Percentiles rank a stretch among this genome's conserved stretches.
Evolutionary conservation across 2,113 vertebrate species (phyloP).

Genomic region (Nycticebus coucang): DNA sequence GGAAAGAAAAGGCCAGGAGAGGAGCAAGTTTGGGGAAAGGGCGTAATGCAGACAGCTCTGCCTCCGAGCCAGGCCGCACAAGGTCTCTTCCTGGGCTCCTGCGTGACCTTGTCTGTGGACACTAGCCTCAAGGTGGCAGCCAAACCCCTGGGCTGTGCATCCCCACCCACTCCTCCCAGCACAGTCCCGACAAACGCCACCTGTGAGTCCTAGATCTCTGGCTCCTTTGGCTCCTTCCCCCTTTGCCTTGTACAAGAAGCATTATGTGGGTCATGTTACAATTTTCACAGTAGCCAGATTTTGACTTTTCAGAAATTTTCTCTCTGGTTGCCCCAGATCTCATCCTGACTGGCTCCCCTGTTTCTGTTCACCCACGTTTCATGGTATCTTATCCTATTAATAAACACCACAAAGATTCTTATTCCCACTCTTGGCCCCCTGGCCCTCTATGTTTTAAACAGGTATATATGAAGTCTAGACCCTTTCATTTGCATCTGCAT

Average conservation of each 20-base stretch:
- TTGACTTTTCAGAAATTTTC: background rate
- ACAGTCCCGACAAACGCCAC: background rate
- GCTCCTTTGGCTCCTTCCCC: background rate
- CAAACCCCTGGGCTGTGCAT: background rate
- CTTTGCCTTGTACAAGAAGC: background rate
- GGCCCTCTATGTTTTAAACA: background rate
- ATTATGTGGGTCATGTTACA: background rate
- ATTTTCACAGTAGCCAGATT: background rate
- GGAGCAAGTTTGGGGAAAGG: background rate
- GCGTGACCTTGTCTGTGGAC: background rate
- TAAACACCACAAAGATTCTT: background rate
- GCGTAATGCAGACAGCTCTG: background rate
- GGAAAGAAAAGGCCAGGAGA: background rate
- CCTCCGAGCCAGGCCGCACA: background rate
- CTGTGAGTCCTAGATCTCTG: background rate
- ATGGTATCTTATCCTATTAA: background rate
- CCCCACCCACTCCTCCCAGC: fast-evolving
- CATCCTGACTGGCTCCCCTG: background rate
- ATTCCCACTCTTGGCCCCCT: background rate
- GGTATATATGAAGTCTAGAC: background rate
- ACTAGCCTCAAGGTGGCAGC: background rate
- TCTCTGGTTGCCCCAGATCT: background rate
- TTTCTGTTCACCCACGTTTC: background rate
- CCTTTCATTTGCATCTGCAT: background rate
- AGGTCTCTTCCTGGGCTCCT: too few species aligned